Base-by-base conservation (phyloP, 2,113 vertebrate species). In the Nyctereutes procyonoides region DNA sequence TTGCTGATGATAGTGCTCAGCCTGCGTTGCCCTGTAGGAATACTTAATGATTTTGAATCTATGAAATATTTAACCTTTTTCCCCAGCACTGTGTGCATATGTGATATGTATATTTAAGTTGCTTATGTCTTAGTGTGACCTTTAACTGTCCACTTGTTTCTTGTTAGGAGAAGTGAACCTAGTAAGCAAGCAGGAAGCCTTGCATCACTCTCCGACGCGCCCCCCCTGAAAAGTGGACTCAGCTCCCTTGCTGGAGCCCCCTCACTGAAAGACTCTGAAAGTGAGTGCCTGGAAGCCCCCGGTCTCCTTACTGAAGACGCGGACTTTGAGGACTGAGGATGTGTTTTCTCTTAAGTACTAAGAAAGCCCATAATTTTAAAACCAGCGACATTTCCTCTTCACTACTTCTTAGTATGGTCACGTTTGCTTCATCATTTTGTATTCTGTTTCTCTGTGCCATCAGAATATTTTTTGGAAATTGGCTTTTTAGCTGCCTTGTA, bases 121-220 rank as follows among this genome's bases (percentile, higher is more conserved):
- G 88, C 71, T 30, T 38, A 26, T 22, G 1, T 69, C 6, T 20
- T 73, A 38, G 16, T 5, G 86, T 6, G 43, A 20, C 7, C 5
- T 0, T 0, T 1, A 19, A 24, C 86, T 71, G 90, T 56, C 12
- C 60, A 0, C 0, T 86, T 97, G 12, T 90, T 83, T 13, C 20
- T 95, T 89, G 88, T 43, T 97, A 99, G 99, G 99, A 99, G 98
- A 97, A 97, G 88, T 58, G 99, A 99, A 15, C 38, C 96, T 0
- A 92, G 98, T 17, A 98, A 98, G 96, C 94, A 38, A 3, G 84
- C 93, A 30, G 98, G 96, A 93, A 97, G 98, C 98, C 97, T 98
- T 19, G 97, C 97, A 14, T 98, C 98, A 2, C 98, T 98, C 94
- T 98, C 98, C 3, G 98, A 99, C 63, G 95, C 97, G 4, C 98